These are phyloP conservation scores for Pangasius larnaudii DNA, from an alignment of 2,797 vertebrate species.

Conservation along the genomic window DNA sequence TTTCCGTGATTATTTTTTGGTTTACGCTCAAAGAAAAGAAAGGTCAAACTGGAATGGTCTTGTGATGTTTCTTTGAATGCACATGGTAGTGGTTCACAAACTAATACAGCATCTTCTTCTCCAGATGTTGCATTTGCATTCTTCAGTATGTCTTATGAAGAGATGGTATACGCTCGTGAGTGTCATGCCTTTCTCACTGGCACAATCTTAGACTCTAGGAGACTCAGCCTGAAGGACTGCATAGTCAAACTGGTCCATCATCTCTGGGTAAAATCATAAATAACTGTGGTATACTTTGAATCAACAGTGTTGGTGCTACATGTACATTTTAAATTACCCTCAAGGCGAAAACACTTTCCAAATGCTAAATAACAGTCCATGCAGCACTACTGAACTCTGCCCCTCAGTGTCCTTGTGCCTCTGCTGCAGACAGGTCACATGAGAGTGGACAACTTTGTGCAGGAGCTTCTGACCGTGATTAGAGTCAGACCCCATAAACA, in stretches of 20 bases:
- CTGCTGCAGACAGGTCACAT: slow-evolving; percentile 54
- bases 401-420: not conserved
- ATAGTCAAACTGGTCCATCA: slow-evolving; percentile 5
- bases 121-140: slow-evolving; percentile 69
- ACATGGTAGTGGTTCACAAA: not conserved
- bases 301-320: not conserved
- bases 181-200: slow-evolving; percentile 71
- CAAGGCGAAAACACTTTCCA: not conserved
- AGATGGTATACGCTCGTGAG: slow-evolving; percentile 70
- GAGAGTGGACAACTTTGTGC: slow-evolving; percentile 65
- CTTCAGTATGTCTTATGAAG: slow-evolving; percentile 70
- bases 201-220: slow-evolving; percentile 67
- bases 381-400: not conserved
- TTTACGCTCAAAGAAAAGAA: not conserved
- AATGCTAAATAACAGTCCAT: not conserved
- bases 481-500: slow-evolving; percentile 63
- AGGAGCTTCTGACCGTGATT: slow-evolving; percentile 60
- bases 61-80: not conserved
- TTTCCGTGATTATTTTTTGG: too few relatives aligned
- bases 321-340: not conserved
- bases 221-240: not conserved
- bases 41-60: not conserved
- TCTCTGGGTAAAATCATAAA: slow-evolving; percentile 3
- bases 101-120: slow-evolving; percentile 8
- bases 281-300: not conserved